phyloP scores from a whole-genome alignment of 2,888 invertebrate species.

The Petrolisthes cinctipes region DNA sequence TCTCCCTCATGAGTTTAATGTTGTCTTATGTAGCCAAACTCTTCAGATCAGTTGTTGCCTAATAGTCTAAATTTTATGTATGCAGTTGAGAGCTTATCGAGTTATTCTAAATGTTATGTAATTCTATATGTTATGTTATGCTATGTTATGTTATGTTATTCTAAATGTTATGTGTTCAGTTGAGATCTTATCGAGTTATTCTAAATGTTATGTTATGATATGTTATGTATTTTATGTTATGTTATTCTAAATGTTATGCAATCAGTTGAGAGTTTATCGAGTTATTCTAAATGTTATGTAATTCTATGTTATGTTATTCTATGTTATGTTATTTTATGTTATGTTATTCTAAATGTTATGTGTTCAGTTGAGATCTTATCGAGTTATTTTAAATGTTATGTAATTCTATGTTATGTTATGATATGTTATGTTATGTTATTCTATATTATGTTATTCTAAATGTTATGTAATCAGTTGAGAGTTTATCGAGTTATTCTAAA shows the following conservation, averaged over 20 bases:
- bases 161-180: background rate
- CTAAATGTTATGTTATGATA: background rate
- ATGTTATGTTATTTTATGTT: background rate
- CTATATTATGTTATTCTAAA: background rate
- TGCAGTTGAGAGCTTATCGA: background rate
- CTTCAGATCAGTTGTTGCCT: no score
- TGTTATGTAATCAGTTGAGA: background rate
- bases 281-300: background rate
- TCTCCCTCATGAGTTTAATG: no score
- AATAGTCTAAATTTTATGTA: background rate
- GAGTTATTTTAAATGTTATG: background rate
- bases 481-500: background rate
- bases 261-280: background rate
- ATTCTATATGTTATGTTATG: no score
- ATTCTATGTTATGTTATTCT: background rate
- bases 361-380: background rate
- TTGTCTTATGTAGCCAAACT: no score
- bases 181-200: background rate
- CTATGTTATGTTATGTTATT: background rate
- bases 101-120: background rate
- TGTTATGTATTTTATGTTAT: background rate
- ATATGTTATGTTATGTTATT: background rate
- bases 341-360: background rate
- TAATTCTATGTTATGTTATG: background rate
- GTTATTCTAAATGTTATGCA: background rate